Evolutionary conservation across 2,113 vertebrate species (phyloP), one percentile per base, ranked within the genome.

Genomic region (Laticauda colubrina): DNA sequence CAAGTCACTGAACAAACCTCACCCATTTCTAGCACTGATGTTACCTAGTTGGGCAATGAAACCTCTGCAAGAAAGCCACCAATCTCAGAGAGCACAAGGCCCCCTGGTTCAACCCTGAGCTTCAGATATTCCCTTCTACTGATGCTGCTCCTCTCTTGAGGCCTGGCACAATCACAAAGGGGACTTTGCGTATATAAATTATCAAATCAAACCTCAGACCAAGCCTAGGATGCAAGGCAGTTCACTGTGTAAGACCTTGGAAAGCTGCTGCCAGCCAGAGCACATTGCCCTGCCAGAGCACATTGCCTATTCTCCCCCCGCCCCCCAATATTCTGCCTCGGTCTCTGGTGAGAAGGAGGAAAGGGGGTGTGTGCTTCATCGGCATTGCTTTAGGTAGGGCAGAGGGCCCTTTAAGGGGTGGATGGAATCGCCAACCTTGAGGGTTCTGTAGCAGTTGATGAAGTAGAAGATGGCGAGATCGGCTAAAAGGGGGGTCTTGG

Each of bases 381-480:
- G 21, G 24, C 11, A 1, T 43, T 18, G 9, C 39, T 81, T 81
- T 15, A 34, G n/a, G 55, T 0, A 14, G 56, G 94, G 94, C 3
- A 18, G 89, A 91, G 91, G 34, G 29, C 45, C 51, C 94, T 95
- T 93, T 90, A 96, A 88, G 91, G 87, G 29, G 2, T 89, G 45
- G 3, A 11, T 89, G 18, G 57, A 88, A 85, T 86, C 89, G 69
- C 14, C 39, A 1, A 0, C n/a, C 51, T 18, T 1, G 14, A 0
- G 0, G 51, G 89, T 85, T 95, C 87, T 1, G 0, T 95, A 92
- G 89, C 92, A 88, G 53, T 93, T 96, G 75, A 89, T 53, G 93
- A 45, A 48, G 43, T 85, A 48, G 59, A 95, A 91, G 89, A 34
- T 45, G 85, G 23, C 88, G 69, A 57, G 0, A 26, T 57, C 48